A percentile compares a stretch with the other conserved stretches of the same genome.
phyloP scores from a whole-genome alignment of 1,140 invertebrate genomes.

The Drosophila lacertosa region DNA sequence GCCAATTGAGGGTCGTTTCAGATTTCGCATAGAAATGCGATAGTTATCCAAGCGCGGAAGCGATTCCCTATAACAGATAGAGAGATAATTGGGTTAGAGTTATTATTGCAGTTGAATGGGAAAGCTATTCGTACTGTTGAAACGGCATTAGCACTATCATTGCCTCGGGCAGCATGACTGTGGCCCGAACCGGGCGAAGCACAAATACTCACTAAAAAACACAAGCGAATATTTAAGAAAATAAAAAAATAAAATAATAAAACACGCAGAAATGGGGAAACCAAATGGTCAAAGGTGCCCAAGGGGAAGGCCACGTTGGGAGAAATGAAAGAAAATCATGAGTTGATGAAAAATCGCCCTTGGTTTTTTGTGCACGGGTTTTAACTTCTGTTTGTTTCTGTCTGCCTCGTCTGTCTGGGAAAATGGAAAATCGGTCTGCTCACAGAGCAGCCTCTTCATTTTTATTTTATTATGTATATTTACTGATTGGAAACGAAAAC shows the following conservation, averaged over 20 bases:
- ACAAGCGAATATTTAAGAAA: slow-evolving; percentile 35
- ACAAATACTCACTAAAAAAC: slow-evolving; percentile 57
- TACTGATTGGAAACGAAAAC: slow-evolving; percentile 68
- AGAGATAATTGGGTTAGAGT: slow-evolving; percentile 3
- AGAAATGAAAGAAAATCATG: slow-evolving; percentile 6
- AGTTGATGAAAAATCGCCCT: slow-evolving; percentile 34
- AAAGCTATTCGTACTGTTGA: slow-evolving; percentile 56
- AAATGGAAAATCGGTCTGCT: slow-evolving; percentile 49
- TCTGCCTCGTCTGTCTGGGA: slow-evolving; percentile 30
- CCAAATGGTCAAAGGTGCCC: slow-evolving; percentile 60
- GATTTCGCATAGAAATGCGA: slow-evolving; percentile 90
- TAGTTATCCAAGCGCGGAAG: slow-evolving; percentile 95
- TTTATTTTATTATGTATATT: slow-evolving; percentile 64
- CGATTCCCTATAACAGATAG: slow-evolving; percentile 69
- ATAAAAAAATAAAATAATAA: slow-evolving; percentile 28
- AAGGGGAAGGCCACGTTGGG: slow-evolving; percentile 46
- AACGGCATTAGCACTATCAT: slow-evolving; percentile 61
- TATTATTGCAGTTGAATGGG: not conserved
- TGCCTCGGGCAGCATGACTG: slow-evolving; percentile 69
- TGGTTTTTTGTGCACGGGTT: slow-evolving; percentile 6
- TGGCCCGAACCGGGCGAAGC: slow-evolving; percentile 54
- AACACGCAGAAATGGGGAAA: slow-evolving; percentile 42
- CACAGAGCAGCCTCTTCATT: slow-evolving; percentile 33
- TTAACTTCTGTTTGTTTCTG: slow-evolving; percentile 15
- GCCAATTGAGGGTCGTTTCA: slow-evolving; percentile 90